Base-by-base conservation (phyloP, 2,888 invertebrate genomes). In the Neelides folsomi region DNA sequence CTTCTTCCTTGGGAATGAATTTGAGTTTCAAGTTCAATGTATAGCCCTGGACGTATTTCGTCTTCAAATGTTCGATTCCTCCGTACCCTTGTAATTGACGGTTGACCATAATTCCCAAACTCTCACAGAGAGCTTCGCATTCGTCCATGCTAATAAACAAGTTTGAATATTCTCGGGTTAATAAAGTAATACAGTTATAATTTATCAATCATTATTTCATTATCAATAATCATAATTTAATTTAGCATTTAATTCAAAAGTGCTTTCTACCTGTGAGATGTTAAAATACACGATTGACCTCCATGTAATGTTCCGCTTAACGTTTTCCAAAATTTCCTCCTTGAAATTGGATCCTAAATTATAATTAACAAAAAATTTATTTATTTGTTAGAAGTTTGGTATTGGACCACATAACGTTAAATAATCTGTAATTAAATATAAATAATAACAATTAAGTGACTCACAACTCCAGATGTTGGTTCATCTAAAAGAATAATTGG, bases 111-210 rank as follows among this genome's bases (percentile, higher is more conserved):
- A 88, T 85, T 1, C 80, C 84, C 58, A 88, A 71, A 52, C 86
- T 77, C 48, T 78, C 76, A 68, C 87, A 87, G 18, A 87, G 75
- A 35, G 81, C 80, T 68, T 87, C 87, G 72, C 86, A 87, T 73
- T 88, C 87, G 68, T 87, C 86, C 86, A 88, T 86, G 66, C 86
- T 86, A 13, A 66, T 66, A 16, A 48, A 40, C 9, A 9, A 27
- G n/a, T n/a, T n/a, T n/a, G n/a, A n/a, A n/a, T n/a, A n/a, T n/a
- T n/a, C n/a, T n/a, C n/a, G n/a, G n/a, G n/a, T n/a, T n/a, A n/a
- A n/a, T n/a, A n/a, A n/a, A n/a, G n/a, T n/a, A n/a, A n/a, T n/a
- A n/a, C n/a, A n/a, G n/a, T n/a, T n/a, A 27, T 27, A 27, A 5
- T 27, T 27, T 27, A 5, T 27, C 7, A 27, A 27, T 27, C 7